Base-by-base conservation (phyloP, 2,797 vertebrate genomes). In the Chaenodraco wilsoni region DNA sequence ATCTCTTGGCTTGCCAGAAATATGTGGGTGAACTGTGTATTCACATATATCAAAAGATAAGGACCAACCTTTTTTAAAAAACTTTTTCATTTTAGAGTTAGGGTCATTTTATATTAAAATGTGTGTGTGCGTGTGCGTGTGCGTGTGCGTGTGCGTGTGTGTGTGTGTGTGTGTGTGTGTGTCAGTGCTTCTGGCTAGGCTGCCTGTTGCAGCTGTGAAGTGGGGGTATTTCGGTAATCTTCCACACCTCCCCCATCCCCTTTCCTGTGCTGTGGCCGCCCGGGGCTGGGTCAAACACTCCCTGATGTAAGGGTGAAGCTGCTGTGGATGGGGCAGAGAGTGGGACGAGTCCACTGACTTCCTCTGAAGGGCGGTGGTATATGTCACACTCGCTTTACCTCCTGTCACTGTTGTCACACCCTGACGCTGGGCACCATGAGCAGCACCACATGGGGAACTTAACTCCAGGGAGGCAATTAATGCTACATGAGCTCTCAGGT, bases 401-500 rank as follows among this genome's bases (percentile, higher is more conserved):
- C 45, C 46, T 16, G 11, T 74, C 59, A 66, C 17, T 72, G 49
- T 33, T 66, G 60, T 76, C 74, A 76, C 71, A 60, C 31, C 43
- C 56, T 52, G 71, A 46, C 12, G 67, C 52, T 66, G 46, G 59
- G 41, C 48, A 15, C 67, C 43, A 43, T 48, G 33, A 59, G 65
- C 64, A 43, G 33, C 9, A 6, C 9, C 46, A 56, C 60, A 61
- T 48, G 40, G 9, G 61, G 31, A 63, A 52, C 40, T 19, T 50
- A 61, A 79, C 84, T 84, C 79, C 50, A 62, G 84, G 81, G 83
- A 91, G 19, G 75, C 74, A 85, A 88, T 88, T 86, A 87, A 86
- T 72, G 59, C 63, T 65, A 79, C 70, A 57, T 65, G 44, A 78
- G 71, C 51, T 57, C 49, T 52, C 19, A 58, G 72, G 74, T 67